Evolutionary conservation across 2,797 vertebrate species (phyloP).

Genomic region (Buphagus erythrorhynchus): DNA sequence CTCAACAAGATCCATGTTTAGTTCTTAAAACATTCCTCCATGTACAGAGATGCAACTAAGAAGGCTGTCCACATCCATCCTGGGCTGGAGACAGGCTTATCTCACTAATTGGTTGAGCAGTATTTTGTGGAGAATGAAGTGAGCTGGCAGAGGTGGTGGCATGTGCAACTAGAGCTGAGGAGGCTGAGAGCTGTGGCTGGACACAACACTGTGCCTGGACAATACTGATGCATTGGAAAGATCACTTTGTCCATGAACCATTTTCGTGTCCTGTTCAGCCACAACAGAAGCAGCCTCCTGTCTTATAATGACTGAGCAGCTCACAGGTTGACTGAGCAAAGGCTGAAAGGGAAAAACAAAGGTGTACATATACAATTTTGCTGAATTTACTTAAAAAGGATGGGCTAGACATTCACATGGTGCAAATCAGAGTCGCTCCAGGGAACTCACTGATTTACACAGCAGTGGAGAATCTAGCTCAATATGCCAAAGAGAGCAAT

Average conservation of each 20-base stretch:
- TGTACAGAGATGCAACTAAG: neutral
- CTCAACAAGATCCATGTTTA: conserved; percentile 34
- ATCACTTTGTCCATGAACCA: neutral
- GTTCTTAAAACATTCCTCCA: conserved; percentile 39
- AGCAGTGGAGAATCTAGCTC: conserved; percentile 17
- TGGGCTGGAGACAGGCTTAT: neutral
- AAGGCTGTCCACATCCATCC: neutral
- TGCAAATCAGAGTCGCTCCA: neutral
- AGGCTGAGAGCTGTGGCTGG: neutral
- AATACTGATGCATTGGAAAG: neutral
- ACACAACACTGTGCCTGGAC: neutral
- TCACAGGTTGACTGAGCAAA: conserved; percentile 21
- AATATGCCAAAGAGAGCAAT: neutral
- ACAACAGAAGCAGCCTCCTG: neutral
- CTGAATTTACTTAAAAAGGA: conserved; percentile 18
- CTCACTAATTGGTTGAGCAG: neutral
- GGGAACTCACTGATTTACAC: conserved; percentile 48
- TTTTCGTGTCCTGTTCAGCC: neutral
- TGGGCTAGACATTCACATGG: conserved; percentile 11
- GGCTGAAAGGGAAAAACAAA: conserved; percentile 41
- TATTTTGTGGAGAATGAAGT: neutral
- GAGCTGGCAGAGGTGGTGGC: neutral
- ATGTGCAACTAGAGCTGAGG: neutral
- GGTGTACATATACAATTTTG: neutral
- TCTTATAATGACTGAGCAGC: conserved; percentile 29